A percentile compares a stretch with the other conserved stretches of the same genome.
Conservation (phyloP, 2,113 vertebrate genomes). For the Telmatochromis bifrenatus region DNA sequence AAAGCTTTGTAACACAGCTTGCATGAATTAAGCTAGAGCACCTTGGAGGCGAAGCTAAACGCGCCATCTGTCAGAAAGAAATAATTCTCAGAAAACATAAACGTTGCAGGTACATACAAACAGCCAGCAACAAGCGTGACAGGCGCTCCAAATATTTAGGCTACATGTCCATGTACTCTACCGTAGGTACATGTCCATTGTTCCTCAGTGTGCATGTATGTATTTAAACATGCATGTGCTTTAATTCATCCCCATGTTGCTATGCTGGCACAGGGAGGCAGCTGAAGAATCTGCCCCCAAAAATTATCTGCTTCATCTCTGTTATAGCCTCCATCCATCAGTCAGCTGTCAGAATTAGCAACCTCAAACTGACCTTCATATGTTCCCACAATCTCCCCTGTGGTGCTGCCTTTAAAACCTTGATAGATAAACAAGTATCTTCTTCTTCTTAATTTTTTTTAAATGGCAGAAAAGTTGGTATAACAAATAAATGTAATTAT, state of each 20-base stretch:
- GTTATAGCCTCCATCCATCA: background rate
- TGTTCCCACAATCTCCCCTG: background rate
- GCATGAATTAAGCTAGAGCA: conserved; percentile 45
- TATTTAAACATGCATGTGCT: background rate
- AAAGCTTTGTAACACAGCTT: conserved; percentile 27
- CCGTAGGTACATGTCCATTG: background rate
- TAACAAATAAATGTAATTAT: background rate
- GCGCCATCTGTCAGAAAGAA: conserved; percentile 16
- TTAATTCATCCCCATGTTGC: conserved; percentile 26
- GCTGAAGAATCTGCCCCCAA: conserved; percentile 5
- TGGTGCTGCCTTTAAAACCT: background rate
- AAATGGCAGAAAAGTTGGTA: background rate
- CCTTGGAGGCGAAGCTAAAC: conserved; percentile 5
- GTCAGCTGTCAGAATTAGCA: background rate
- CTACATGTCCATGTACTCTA: background rate
- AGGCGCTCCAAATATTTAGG: conserved; percentile 48
- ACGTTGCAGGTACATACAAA: conserved; percentile 29
- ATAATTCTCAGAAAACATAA: conserved; percentile 1
- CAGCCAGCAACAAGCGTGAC: conserved; percentile 1
- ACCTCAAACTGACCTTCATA: background rate
- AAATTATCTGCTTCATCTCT: background rate
- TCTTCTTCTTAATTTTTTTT: background rate
- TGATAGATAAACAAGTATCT: background rate
- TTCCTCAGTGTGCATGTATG: background rate
- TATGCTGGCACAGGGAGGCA: conserved; percentile 4